These are phyloP conservation scores for Bos indicus DNA, from an alignment of 2,113 vertebrate species.

Conservation along the genomic window DNA sequence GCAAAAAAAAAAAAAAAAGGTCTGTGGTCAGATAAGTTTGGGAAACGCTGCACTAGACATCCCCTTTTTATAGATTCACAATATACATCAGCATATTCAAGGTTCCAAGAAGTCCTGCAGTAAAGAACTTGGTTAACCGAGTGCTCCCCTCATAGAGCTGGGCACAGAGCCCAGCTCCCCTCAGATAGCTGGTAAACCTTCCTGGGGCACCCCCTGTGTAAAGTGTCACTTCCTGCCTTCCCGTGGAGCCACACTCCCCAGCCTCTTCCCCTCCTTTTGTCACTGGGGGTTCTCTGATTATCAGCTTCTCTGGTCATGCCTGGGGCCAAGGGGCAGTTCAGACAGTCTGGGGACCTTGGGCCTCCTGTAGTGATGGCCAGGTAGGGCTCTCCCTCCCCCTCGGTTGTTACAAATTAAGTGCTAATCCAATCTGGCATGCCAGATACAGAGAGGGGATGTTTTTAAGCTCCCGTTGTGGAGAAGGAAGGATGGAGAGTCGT, in stretches of 20 bases:
- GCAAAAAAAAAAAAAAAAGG: neutral
- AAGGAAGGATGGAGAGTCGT: neutral
- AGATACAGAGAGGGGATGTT: neutral
- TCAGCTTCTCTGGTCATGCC: neutral
- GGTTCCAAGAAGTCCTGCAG: constrained; percentile 46
- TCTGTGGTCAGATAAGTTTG: constrained; percentile 63
- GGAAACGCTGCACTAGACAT: neutral
- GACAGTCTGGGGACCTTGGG: neutral
- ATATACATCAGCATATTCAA: neutral
- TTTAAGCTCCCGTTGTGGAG: neutral
- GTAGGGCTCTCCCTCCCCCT: neutral
- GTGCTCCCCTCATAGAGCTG: neutral
- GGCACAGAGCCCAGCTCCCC: neutral
- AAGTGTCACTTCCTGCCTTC: neutral
- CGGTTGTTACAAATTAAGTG: neutral
- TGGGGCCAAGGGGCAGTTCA: neutral
- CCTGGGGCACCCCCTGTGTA: neutral
- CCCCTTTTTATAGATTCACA: constrained; percentile 63
- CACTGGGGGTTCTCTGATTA: neutral
- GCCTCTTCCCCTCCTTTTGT: neutral
- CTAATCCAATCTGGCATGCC: neutral
- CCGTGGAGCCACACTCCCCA: rapidly evolving
- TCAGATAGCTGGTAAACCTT: neutral
- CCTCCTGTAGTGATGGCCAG: neutral
- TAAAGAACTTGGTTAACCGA: constrained; percentile 19